Evolutionary conservation across 2,888 invertebrate species (phyloP).

Genomic region (Callosobruchus maculatus): DNA sequence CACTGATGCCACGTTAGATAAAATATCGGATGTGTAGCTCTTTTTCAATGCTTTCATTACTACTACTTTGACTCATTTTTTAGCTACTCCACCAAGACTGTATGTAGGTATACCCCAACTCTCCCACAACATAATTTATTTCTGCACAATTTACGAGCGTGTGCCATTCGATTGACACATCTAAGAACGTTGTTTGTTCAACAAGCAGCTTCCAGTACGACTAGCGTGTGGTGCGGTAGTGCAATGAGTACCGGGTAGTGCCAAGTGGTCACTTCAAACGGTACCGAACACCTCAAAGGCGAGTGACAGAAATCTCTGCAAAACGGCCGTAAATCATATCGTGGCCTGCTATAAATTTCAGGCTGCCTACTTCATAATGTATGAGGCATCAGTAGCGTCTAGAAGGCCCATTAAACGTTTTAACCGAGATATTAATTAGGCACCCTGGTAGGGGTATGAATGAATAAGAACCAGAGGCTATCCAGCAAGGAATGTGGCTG

Average conservation of each 20-base stretch:
- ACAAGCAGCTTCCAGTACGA: neutral
- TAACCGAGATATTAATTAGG: neutral
- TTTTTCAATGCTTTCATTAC: too few species aligned
- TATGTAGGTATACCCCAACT: neutral
- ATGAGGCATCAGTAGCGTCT: neutral
- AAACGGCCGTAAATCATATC: neutral
- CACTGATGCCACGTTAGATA: too few species aligned
- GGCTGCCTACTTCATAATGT: neutral
- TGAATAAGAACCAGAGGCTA: too few species aligned
- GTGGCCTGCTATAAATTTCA: neutral
- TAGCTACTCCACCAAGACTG: too few species aligned
- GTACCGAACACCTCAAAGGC: neutral
- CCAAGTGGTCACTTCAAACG: neutral
- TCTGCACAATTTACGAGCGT: neutral
- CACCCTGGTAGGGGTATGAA: neutral
- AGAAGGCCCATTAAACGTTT: neutral
- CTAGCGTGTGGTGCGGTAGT: neutral
- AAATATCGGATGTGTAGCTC: too few species aligned
- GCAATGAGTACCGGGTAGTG: neutral
- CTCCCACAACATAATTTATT: neutral
- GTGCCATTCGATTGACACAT: neutral
- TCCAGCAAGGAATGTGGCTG: too few species aligned
- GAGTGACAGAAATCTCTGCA: neutral
- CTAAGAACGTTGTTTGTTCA: neutral
- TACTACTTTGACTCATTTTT: too few species aligned